Base-by-base conservation (phyloP, 2,888 invertebrate genomes). In the Dorcus hopei region DNA sequence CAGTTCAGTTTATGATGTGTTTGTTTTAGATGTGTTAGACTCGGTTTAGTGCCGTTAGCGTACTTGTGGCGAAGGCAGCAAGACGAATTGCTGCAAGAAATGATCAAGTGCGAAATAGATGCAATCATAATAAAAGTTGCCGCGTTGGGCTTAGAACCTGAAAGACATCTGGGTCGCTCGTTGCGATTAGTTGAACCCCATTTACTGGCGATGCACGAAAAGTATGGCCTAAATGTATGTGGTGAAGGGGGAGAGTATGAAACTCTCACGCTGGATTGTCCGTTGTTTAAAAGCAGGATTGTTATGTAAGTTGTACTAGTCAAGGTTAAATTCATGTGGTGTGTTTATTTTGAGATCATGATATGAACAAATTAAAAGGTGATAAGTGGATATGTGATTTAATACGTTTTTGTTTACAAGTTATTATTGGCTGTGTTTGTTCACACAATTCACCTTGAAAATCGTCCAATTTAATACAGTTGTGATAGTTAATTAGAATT, bases 191-290 rank as follows among this genome's bases (percentile, higher is more conserved):
- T 98, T 76, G 90, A 93, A 73, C 87, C 93, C 9, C 93, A 96
- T 79, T 85, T 99, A 73, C 77, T 90, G 66, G 84, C 89, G 77
- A 92, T 97, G 90, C 89, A 92, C 74, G 90, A 93, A 75, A 94
- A 96, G 79, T 99, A 93, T 80, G 96, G 95, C 53, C 82, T 96
- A 64, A 95, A 96, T 81, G 88, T 97, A 43, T 97, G 97, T 80
- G 99, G 99, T 16, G 99, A 99, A 81, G 99, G 99, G 49, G 99
- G 99, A 53, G 99, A 99, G 80, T 99, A 97, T 77, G 99, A 99
- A 81, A 95, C 97, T 38, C 93, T 99, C 77, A 97, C 97, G 6
- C 81, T 97, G 61, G 97, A 99, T 82, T 98, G 98, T 79, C 97
- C 98, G 5, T 82, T 99, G 61, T 98, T 97, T 81, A 89, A 87